These are phyloP conservation scores for Sialis fuliginosa DNA, from an alignment of 2,888 invertebrate genomes.

Conservation along the genomic window DNA sequence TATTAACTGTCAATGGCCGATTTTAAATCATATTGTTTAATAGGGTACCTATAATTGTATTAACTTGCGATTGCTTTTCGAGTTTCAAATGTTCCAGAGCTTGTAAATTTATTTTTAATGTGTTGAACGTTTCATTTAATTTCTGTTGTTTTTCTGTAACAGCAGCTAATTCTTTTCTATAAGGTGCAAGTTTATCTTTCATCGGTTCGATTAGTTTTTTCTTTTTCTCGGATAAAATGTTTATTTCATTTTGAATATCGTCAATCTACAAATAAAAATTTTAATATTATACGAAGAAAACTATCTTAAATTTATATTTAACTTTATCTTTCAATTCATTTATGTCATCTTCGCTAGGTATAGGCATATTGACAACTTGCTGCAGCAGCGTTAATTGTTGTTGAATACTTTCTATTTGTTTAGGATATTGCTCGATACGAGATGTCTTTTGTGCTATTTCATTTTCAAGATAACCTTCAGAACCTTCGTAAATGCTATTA, in stretches of 20 bases:
- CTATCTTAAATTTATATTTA: background rate
- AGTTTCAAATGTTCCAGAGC: background rate
- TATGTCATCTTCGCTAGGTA: constrained; percentile 16
- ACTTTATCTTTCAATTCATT: constrained; percentile 2
- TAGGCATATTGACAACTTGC: constrained; percentile 45
- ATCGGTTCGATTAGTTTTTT: constrained; percentile 15
- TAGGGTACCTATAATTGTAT: constrained; percentile 3
- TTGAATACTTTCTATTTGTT: constrained; percentile 44
- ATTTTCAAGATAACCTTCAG: constrained; percentile 56
- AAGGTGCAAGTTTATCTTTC: constrained; percentile 16
- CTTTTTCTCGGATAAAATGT: constrained; percentile 15
- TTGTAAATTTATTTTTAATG: background rate
- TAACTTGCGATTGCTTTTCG: constrained; percentile 1
- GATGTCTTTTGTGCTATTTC: constrained; percentile 31
- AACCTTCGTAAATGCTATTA: constrained; percentile 33
- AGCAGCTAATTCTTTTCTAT: constrained; percentile 5
- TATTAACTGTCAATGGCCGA: background rate
- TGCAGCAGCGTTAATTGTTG: constrained; percentile 52
- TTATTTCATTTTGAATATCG: background rate
- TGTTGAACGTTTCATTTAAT: background rate
- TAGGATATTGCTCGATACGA: constrained; percentile 56
- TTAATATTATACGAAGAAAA: background rate
- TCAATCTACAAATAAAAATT: background rate
- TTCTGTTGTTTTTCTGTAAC: background rate
- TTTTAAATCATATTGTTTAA: background rate